Percentiles rank a stretch among this genome's conserved stretches.
Evolutionary conservation across 2,888 invertebrate genomes (phyloP).

Genomic region (Ormia ochracea): DNA sequence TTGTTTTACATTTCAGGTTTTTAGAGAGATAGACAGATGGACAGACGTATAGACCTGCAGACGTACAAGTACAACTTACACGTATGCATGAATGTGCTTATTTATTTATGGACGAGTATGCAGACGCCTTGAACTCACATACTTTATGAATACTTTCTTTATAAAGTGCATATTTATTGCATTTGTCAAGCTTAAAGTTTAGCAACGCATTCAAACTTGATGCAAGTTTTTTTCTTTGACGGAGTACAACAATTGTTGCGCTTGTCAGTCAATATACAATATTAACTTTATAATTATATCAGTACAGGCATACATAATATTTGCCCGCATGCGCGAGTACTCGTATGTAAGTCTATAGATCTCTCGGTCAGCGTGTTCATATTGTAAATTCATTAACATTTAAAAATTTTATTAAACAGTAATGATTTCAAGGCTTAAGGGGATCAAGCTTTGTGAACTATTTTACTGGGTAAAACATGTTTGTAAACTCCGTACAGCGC

Average conservation of each 20-base stretch:
- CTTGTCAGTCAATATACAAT: background rate
- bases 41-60: background rate
- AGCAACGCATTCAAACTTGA: background rate
- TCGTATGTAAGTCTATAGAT: constrained; percentile 10
- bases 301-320: too few species aligned
- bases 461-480: too few species aligned
- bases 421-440: background rate
- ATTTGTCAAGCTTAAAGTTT: constrained; percentile 5
- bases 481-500: too few species aligned
- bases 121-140: background rate
- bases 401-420: background rate
- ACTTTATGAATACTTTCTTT: constrained; percentile 19
- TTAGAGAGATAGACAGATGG: background rate
- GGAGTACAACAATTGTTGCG: background rate
- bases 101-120: background rate
- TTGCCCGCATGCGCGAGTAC: too few species aligned
- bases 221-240: background rate
- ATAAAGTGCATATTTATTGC: constrained; percentile 26
- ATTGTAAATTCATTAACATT: background rate
- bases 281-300: background rate
- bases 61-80: too few species aligned
- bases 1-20: background rate
- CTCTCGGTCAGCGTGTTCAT: constrained; percentile 18
- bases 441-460: background rate
- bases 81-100: background rate